Percentiles rank a stretch among this genome's conserved stretches.
phyloP scores from a whole-genome alignment of 1,140 invertebrate species.

The Zaprionus vittiger region DNA sequence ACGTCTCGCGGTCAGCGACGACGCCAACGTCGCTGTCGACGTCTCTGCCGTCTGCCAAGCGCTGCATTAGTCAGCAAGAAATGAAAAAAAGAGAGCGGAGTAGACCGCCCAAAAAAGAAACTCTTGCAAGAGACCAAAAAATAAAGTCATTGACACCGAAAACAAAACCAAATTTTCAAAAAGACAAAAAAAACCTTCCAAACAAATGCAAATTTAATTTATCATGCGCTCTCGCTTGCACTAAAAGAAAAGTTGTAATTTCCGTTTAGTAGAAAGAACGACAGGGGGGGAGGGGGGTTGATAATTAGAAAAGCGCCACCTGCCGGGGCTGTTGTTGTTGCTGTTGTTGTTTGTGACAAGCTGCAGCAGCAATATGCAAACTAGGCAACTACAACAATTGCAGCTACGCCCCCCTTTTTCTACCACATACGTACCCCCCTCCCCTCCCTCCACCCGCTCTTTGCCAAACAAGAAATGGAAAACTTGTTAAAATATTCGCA shows the following conservation, averaged over 20 bases:
- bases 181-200: constrained; percentile 33
- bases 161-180: constrained; percentile 22
- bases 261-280: constrained; percentile 19
- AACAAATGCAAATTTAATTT: constrained; percentile 49
- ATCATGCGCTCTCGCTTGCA: constrained; percentile 10
- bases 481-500: constrained; percentile 53
- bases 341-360: not conserved
- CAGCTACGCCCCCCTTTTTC: not conserved
- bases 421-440: not conserved
- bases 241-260: constrained; percentile 19
- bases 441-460: not conserved
- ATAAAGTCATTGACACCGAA: constrained; percentile 74
- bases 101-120: constrained; percentile 68
- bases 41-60: constrained; percentile 7
- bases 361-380: constrained; percentile 2
- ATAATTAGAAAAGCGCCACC: constrained; percentile 39
- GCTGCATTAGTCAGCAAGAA: constrained; percentile 62
- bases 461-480: constrained; percentile 27
- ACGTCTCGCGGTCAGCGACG: constrained; percentile 46
- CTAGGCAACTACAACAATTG: not conserved
- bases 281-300: not conserved
- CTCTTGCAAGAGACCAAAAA: constrained; percentile 64
- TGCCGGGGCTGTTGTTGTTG: constrained; percentile 27
- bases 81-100: constrained; percentile 58
- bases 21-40: constrained; percentile 11